Conservation (phyloP, 2,888 invertebrate genomes). For the Cryptus viduatorius region DNA sequence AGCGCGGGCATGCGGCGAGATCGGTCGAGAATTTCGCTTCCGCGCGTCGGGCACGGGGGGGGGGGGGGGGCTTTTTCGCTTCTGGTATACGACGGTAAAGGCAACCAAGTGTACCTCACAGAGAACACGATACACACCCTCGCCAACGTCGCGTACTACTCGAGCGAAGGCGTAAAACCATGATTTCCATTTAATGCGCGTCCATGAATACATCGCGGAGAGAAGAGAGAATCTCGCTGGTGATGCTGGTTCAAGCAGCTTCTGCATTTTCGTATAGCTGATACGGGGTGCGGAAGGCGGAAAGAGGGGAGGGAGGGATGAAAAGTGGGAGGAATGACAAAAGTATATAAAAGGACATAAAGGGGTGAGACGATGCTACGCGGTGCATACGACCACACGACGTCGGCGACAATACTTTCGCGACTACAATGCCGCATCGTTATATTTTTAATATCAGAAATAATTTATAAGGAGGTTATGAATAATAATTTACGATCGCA, state of each 20-base stretch:
- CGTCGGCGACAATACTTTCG: not conserved
- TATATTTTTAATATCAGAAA: too few species aligned
- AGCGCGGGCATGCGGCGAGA: conserved; percentile 64
- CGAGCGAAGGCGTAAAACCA: conserved; percentile 72
- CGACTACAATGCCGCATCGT: too few species aligned
- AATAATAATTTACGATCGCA: too few species aligned
- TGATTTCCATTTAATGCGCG: conserved; percentile 78
- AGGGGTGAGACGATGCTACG: not conserved
- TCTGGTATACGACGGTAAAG: conserved; percentile 14
- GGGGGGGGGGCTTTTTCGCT: conserved; percentile 37
- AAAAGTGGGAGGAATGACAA: not conserved
- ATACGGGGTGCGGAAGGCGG: not conserved
- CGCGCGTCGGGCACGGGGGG: conserved; percentile 40
- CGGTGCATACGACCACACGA: not conserved
- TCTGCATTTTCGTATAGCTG: not conserved
- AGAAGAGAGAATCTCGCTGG: conserved; percentile 5
- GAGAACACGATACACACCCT: conserved; percentile 36
- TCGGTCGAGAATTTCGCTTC: conserved; percentile 68
- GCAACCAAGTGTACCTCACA: conserved; percentile 36
- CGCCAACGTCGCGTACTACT: conserved; percentile 29
- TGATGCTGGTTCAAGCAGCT: conserved; percentile 4
- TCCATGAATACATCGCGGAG: conserved; percentile 73
- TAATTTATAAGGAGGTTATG: too few species aligned
- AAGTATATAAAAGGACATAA: not conserved
- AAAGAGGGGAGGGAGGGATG: too few species aligned